These are phyloP conservation scores for Allygus modestus DNA, from an alignment of 2,888 invertebrate genomes.

Conservation along the genomic window DNA sequence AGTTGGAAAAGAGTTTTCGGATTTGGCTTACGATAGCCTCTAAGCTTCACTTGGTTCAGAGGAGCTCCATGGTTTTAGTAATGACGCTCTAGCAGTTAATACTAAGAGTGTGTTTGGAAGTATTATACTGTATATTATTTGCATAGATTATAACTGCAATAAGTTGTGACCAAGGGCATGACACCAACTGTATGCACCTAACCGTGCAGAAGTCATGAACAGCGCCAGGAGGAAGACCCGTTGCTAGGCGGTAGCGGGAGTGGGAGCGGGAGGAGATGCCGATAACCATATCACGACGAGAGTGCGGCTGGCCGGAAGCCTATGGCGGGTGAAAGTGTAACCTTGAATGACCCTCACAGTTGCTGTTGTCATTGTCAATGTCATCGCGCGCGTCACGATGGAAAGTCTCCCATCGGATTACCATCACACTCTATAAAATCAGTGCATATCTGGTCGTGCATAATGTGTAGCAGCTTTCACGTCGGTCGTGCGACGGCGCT, in stretches of 20 bases:
- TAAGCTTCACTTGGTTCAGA: no score
- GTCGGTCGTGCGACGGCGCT: slow-evolving; percentile 16
- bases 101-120: no score
- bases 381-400: slow-evolving; percentile 47
- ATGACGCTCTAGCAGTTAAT: no score
- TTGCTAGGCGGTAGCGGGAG: neutral
- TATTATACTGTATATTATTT: no score
- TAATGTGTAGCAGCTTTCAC: slow-evolving; percentile 1
- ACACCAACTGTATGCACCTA: neutral
- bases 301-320: neutral
- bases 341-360: slow-evolving; percentile 30
- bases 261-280: neutral
- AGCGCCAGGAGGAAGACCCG: no score
- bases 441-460: slow-evolving; percentile 45
- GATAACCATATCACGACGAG: slow-evolving; percentile 28
- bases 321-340: neutral
- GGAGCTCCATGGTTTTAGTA: no score
- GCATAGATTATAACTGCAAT: no score
- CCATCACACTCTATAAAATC: slow-evolving; percentile 41
- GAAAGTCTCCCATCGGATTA: slow-evolving; percentile 48
- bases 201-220: no score
- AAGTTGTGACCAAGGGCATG: no score
- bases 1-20: no score
- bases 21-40: no score
- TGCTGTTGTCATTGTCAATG: slow-evolving; percentile 49